phyloP scores from a whole-genome alignment of 2,888 invertebrate species.

The Harpagoxenus sublaevis region DNA sequence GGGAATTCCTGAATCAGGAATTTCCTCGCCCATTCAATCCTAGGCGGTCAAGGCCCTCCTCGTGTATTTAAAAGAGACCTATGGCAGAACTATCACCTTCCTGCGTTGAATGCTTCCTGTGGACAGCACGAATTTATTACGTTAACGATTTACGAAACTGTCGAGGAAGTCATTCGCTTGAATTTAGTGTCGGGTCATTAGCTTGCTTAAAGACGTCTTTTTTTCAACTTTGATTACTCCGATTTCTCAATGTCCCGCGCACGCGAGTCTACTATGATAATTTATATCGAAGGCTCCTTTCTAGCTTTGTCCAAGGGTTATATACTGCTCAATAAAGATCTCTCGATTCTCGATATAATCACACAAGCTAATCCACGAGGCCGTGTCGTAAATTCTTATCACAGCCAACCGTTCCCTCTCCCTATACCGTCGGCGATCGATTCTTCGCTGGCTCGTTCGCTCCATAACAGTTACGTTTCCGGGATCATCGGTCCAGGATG shows the following conservation, averaged over 20 bases:
- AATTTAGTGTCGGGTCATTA: background rate
- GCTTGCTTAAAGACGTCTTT: background rate
- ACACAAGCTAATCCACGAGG: background rate
- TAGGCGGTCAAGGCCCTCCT: background rate
- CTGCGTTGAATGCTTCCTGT: background rate
- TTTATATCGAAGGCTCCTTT: background rate
- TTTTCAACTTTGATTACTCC: background rate
- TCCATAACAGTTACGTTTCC: slow-evolving; percentile 56
- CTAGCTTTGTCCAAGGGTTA: background rate
- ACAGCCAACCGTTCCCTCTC: background rate
- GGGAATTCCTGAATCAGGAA: background rate
- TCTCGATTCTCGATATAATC: background rate
- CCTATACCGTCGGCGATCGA: background rate
- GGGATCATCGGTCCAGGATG: slow-evolving; percentile 63
- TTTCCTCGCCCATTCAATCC: slow-evolving; percentile 9
- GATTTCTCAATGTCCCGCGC: background rate
- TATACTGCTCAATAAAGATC: background rate
- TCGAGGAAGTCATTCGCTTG: background rate
- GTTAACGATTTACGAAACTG: background rate
- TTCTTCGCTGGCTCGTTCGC: background rate
- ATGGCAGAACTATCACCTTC: background rate
- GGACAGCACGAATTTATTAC: background rate
- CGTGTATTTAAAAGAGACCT: background rate
- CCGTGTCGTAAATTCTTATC: slow-evolving; percentile 23
- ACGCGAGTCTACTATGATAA: background rate